Evolutionary conservation across 2,888 invertebrate species (phyloP), one percentile per base, ranked within the genome.

Genomic region (Drosophila infuscata): DNA sequence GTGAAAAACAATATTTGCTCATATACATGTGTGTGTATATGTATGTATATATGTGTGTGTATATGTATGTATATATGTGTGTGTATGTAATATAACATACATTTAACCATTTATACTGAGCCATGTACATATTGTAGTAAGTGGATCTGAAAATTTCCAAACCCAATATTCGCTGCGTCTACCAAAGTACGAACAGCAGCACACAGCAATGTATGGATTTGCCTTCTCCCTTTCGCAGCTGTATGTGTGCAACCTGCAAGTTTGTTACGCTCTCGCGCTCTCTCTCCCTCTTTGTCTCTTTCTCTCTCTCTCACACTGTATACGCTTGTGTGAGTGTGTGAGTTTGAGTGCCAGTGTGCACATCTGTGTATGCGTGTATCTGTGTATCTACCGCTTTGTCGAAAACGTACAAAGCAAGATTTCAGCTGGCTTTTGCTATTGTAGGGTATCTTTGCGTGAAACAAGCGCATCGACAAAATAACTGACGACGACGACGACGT

Each of bases 361-460:
- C 5, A 25, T 29, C 7, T 38, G 8, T 62, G 30, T 48, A 11
- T 35, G 43, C 20, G 15, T 43, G 35, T 57, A 32, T 70, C 41
- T 51, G 65, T 69, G 68, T 69, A 73, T 77, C 51, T 76, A 43
- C 11, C 25, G 66, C 49, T 72, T 54, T 64, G 56, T 52, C 25
- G 35, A 66, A 54, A 65, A 48, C 17, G 43, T 62, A 64, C 32
- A 32, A 57, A 61, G 29, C 36, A 30, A 49, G 38, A 68, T 48
- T 53, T 29, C 59, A 73, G 61, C 63, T 70, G 59, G 60, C 20
- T 52, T 52, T 52, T 61, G 64, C 70, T 52, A 74, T 70, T 78
- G 78, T 65, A 78, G 78, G 78, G 78, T 78, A 78, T 78, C 78
- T 77, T 63, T 67, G 67, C 51, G 30, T 63, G 38, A 63, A 68